These are phyloP conservation scores for Oscheius sp. DNA, from an alignment of 1,140 invertebrate species.

Conservation along the genomic window DNA sequence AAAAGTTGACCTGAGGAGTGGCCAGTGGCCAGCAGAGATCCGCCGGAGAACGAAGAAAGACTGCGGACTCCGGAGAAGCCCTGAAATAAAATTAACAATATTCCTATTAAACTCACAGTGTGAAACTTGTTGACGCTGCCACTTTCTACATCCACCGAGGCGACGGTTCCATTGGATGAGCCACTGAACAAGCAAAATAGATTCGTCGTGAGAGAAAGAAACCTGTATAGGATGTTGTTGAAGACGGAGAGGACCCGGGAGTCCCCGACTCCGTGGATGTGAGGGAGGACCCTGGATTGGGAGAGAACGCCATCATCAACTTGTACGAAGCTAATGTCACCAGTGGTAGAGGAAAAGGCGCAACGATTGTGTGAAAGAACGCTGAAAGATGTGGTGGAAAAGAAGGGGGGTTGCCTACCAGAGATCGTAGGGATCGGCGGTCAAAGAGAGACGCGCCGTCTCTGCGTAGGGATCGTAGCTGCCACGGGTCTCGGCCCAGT, in stretches of 20 bases:
- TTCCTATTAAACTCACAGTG: background rate
- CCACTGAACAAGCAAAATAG: conserved; percentile 20
- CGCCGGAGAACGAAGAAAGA: background rate
- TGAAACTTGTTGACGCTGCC: background rate
- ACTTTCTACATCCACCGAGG: conserved; percentile 14
- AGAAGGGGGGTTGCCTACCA: no score
- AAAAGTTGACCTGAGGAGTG: conserved; percentile 20
- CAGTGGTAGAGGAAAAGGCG: background rate
- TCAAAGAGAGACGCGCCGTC: background rate
- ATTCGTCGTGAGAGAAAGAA: background rate
- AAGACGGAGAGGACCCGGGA: background rate
- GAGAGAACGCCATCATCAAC: background rate
- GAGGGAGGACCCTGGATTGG: background rate
- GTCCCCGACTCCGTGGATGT: background rate
- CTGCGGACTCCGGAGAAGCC: background rate
- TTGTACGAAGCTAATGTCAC: background rate
- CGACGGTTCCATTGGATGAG: conserved; percentile 23
- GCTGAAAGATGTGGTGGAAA: background rate
- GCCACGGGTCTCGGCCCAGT: background rate
- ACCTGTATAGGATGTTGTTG: conserved; percentile 3
- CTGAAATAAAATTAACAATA: conserved; percentile 3
- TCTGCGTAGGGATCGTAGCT: background rate
- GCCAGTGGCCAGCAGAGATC: background rate
- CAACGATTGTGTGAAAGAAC: background rate
- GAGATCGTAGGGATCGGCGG: background rate